Conservation (phyloP, 30 jellyfish, hydroid and myxozoan species). For the Calvadosia cruxmelitensis region DNA sequence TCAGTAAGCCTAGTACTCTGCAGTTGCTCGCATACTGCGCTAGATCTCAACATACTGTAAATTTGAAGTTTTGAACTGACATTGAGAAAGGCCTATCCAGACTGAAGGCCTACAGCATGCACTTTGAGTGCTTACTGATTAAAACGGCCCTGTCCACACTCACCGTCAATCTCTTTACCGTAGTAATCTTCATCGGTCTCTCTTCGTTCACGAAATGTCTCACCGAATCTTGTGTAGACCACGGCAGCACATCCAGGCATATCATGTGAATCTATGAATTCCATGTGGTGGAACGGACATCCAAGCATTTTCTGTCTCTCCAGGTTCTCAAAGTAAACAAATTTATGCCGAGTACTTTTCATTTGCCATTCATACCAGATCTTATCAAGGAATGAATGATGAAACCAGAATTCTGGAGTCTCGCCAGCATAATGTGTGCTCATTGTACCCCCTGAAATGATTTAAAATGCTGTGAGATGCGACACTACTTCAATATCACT, state of each 20-base stretch:
- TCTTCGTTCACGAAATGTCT: constrained; percentile 11
- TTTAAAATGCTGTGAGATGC: too few relatives aligned
- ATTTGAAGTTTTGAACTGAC: too few relatives aligned
- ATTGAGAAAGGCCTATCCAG: too few relatives aligned
- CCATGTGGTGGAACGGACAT: constrained; percentile 38
- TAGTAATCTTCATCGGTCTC: constrained; percentile 5
- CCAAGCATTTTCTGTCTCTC: constrained; percentile 51
- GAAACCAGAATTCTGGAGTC: constrained; percentile 82
- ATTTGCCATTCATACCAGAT: constrained; percentile 89
- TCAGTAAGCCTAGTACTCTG: too few relatives aligned
- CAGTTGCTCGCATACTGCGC: too few relatives aligned
- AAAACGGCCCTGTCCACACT: too few relatives aligned
- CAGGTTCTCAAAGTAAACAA: constrained; percentile 31
- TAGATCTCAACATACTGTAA: too few relatives aligned
- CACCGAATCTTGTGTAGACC: constrained; percentile 48
- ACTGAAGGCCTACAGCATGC: too few relatives aligned
- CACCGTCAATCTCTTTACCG: constrained; percentile 14
- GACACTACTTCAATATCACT: too few relatives aligned
- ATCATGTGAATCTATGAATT: constrained; percentile 44
- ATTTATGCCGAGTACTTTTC: constrained; percentile 45
- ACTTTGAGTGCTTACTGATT: too few relatives aligned
- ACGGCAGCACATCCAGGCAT: constrained; percentile 73
- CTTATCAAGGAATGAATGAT: constrained; percentile 77
- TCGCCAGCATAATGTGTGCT: constrained; percentile 91
- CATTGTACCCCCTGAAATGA: constrained; percentile 70